Base-by-base conservation (phyloP, 2,888 invertebrate genomes). In the Augochlorella aurata region DNA sequence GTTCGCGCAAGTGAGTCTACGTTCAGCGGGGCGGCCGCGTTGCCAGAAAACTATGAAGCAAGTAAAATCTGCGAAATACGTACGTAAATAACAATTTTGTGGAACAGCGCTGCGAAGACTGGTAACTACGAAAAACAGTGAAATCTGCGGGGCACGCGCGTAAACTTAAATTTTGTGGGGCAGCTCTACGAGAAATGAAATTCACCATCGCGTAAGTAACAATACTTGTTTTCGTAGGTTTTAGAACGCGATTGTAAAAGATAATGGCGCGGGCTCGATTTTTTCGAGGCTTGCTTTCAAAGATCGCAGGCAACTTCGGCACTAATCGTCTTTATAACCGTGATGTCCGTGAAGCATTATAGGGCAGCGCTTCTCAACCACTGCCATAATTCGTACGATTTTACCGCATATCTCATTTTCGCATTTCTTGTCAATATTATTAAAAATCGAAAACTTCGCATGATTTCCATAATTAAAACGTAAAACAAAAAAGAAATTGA, bases 21-120 rank as follows among this genome's bases (percentile, higher is more conserved):
- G 24, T 58, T 24, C 24, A 14, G 58, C 24, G 58, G 21, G 21
- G 21, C 24, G 12, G 24, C 21, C 7, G 24, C 58, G 24, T 7
- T 14, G 24, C 58, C 24, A 0, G 16, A 24, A 8, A 16, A 58
- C 14, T 58, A 24, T 16, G 58, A 24, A 24, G 24, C 58, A 24
- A 24, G 58, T 58, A 58, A 58, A 58, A 58, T 58, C 58, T 16
- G 58, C 24, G 58, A 58, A 8, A 58, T 58, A 58, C 7, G 24
- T 58, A 7, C 58, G 58, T 58, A 58, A 58, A 58, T 58, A 24
- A 58, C 58, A 58, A 58, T 58, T 16, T 24, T 58, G 58, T 58
- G 58, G 24, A 24, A 58, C 58, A 58, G 58, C 58, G 21, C 58
- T 24, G 58, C 58, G 58, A 58, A 58, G 58, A 58, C 58, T 24